Conservation (phyloP, 2,888 invertebrate species). For the Ophraella communa region DNA sequence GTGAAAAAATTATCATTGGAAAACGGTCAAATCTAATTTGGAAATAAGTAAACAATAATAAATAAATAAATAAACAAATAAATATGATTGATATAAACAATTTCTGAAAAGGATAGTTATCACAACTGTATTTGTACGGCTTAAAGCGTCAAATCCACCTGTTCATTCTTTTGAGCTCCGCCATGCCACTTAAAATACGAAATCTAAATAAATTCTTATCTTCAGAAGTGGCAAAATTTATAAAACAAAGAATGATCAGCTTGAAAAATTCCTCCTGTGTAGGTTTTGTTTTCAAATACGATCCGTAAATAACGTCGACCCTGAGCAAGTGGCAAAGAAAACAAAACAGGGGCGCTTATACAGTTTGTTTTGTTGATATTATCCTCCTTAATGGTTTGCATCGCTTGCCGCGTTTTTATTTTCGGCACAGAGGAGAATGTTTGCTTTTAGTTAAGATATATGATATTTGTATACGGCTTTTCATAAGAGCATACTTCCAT, state of each 20-base stretch:
- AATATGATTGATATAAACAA: no score
- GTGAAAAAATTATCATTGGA: no score
- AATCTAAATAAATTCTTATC: neutral
- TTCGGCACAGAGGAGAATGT: constrained; percentile 28
- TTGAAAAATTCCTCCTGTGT: constrained; percentile 7
- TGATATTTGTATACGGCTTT: constrained; percentile 25
- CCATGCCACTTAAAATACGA: neutral
- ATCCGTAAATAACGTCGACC: constrained; percentile 13
- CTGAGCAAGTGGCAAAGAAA: constrained; percentile 24
- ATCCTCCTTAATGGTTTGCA: constrained; percentile 43
- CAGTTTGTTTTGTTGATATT: constrained; percentile 43
- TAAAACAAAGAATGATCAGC: constrained; percentile 13
- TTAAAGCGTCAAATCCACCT: no score
- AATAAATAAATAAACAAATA: no score
- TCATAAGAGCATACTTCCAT: constrained; percentile 7
- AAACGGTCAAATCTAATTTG: no score
- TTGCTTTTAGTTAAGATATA: constrained; percentile 33
- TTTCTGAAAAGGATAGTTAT: no score
- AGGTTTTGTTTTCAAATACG: constrained; percentile 11
- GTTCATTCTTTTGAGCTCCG: neutral
- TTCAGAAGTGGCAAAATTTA: neutral
- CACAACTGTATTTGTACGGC: no score
- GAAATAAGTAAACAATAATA: no score
- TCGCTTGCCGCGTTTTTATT: constrained; percentile 34
- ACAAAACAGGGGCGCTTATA: constrained; percentile 26